Conservation (phyloP, 2,797 vertebrate species). For the Oreonectes daqikongensis region DNA sequence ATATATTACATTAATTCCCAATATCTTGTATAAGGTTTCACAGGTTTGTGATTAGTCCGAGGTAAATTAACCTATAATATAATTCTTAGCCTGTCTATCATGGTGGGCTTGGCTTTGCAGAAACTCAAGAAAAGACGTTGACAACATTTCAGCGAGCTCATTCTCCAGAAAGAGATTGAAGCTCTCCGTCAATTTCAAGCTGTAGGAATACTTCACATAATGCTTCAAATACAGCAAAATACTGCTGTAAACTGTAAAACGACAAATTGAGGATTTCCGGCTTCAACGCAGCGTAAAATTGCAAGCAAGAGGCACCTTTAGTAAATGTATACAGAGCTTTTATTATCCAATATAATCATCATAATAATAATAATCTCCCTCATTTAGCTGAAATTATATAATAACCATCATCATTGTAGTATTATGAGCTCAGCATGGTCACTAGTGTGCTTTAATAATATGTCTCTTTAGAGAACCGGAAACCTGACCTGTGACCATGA, state of each 20-base stretch:
- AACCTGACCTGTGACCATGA: slow-evolving; percentile 35
- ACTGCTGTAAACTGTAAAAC: slow-evolving; percentile 2
- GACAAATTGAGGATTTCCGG: slow-evolving; percentile 8
- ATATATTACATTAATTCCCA: too few relatives aligned
- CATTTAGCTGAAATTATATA: neutral
- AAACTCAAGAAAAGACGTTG: slow-evolving; percentile 92
- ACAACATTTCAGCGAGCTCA: slow-evolving; percentile 86
- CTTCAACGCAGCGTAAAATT: neutral
- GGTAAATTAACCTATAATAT: too few relatives aligned
- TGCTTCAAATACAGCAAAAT: neutral
- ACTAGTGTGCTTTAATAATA: neutral
- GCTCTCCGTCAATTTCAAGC: slow-evolving; percentile 73
- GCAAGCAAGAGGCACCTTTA: slow-evolving; percentile 2
- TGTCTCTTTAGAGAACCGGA: slow-evolving; percentile 75
- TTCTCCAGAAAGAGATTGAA: slow-evolving; percentile 94
- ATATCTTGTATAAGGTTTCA: too few relatives aligned
- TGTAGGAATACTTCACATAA: neutral
- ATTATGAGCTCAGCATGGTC: neutral
- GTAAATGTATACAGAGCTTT: slow-evolving; percentile 1
- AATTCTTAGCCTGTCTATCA: too few relatives aligned
- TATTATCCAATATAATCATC: neutral
- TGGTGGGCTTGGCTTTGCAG: slow-evolving; percentile 82
- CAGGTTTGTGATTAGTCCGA: too few relatives aligned
- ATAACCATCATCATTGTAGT: neutral
- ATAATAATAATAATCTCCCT: too few relatives aligned